Base-by-base conservation (phyloP, 2,888 invertebrate species). In the Noctua janthe region DNA sequence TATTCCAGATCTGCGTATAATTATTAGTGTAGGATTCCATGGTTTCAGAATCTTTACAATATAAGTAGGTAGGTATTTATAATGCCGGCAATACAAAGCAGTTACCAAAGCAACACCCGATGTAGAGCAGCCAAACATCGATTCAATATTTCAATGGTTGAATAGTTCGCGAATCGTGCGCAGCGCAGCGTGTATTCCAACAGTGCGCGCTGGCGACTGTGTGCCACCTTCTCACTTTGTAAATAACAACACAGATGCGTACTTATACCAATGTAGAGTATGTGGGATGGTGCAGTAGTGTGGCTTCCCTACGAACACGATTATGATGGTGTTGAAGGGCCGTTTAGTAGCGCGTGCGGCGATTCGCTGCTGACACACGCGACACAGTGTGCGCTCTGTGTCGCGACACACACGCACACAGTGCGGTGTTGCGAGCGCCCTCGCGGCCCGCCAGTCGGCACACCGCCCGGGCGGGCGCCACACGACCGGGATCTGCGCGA, bases 401-500 rank as follows among this genome's bases (percentile, higher is more conserved):
- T 76, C 76, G 67, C 71, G 82, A 73, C 81, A 81, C 81, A 77
- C 83, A 82, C 74, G 64, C 82, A 85, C 86, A 71, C 85, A 76
- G 85, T 77, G 76, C 74, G 90, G 82, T 84, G 85, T 82, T 79
- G 84, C 84, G 89, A 86, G 89, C 87, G 90, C 90, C 87, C 84
- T 83, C 75, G 84, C 82, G 87, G 86, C 91, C 89, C 93, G 92
- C 91, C 96, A 97, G 97, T 97, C 96, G 96, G 96, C 97, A 94
- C 92, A 93, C 97, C 97, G 97, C 97, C 97, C 96, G 97, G 96
- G 97, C 97, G 97, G 97, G 96, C 95, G 97, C 96, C 96, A 96
- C 96, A 97, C 97, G 97, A 97, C 97, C 97, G 94, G 97, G 92
- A 93, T 97, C 97, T 95, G 96, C 95, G 96, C 96, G 92, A 93